Evolutionary conservation across 2,888 invertebrate genomes (phyloP).

Genomic region (Clitarchus hookeri): DNA sequence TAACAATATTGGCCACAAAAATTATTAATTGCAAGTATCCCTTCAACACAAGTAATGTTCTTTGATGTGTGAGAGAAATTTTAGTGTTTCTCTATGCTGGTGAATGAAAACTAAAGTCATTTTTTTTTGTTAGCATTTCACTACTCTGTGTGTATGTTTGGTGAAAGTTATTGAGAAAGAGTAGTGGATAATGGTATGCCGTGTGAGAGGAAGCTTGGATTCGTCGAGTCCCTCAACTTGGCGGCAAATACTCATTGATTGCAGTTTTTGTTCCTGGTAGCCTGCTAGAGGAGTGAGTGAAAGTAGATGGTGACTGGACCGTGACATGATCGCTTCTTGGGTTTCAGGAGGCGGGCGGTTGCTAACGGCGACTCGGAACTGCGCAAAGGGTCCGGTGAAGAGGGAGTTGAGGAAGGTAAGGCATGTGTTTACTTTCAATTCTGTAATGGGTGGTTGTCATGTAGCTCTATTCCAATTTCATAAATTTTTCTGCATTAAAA

Average conservation of each 20-base stretch:
- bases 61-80: no score
- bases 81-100: no score
- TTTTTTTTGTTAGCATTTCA: neutral
- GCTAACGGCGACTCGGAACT: conserved; percentile 54
- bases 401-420: conserved; percentile 52
- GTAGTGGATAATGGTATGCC: neutral
- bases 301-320: neutral
- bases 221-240: neutral
- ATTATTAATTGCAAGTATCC: no score
- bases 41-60: no score
- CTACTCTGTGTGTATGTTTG: neutral
- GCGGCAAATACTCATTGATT: no score
- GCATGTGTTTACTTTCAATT: no score
- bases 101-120: neutral
- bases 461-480: no score
- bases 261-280: neutral
- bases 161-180: neutral
- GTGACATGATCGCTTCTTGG: neutral
- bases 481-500: no score
- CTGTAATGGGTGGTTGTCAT: no score
- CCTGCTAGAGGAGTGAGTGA: neutral
- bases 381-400: conserved; percentile 51
- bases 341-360: conserved; percentile 53
- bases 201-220: neutral
- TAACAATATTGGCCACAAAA: no score